Percentiles rank a stretch among this genome's conserved stretches.
Conservation (phyloP, 2,888 invertebrate species). For the Eristalis pertinax region DNA sequence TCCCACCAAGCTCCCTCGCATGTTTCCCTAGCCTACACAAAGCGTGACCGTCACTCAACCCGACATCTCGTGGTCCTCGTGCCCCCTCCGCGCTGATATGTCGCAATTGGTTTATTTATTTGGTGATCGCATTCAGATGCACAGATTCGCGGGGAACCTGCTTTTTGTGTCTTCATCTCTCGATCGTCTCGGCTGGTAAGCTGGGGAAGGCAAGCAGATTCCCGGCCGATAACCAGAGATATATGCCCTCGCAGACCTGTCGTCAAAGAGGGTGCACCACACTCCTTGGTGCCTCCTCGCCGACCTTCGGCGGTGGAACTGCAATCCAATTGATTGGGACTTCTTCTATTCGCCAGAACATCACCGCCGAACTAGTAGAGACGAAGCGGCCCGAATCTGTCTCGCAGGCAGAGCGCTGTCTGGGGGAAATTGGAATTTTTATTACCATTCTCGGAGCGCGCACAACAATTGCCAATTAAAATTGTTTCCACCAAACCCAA, state of each 20-base stretch:
- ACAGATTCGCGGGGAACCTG: slow-evolving; percentile 50
- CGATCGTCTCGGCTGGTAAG: not conserved
- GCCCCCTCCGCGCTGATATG: slow-evolving; percentile 3
- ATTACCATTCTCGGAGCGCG: slow-evolving; percentile 76
- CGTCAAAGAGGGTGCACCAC: slow-evolving; percentile 21
- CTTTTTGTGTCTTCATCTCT: slow-evolving; percentile 65
- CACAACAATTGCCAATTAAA: slow-evolving; percentile 79
- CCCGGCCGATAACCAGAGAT: slow-evolving; percentile 50
- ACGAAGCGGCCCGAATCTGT: slow-evolving; percentile 3
- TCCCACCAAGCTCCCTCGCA: not conserved
- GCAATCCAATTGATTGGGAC: slow-evolving; percentile 55
- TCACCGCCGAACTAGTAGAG: slow-evolving; percentile 18
- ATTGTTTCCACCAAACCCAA: slow-evolving; percentile 76
- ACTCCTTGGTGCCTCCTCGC: not conserved
- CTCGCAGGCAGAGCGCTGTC: not conserved
- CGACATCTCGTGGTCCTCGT: not conserved
- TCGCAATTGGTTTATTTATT: slow-evolving; percentile 68
- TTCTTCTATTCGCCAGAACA: slow-evolving; percentile 60
- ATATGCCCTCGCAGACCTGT: slow-evolving; percentile 47
- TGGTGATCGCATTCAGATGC: slow-evolving; percentile 57
- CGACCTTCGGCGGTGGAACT: slow-evolving; percentile 35
- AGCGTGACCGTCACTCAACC: slow-evolving; percentile 53
- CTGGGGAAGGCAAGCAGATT: slow-evolving; percentile 28
- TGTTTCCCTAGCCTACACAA: slow-evolving; percentile 15
- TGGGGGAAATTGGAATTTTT: slow-evolving; percentile 75